phyloP scores from a whole-genome alignment of 2,797 vertebrate genomes.

The Denticeps clupeoides region DNA sequence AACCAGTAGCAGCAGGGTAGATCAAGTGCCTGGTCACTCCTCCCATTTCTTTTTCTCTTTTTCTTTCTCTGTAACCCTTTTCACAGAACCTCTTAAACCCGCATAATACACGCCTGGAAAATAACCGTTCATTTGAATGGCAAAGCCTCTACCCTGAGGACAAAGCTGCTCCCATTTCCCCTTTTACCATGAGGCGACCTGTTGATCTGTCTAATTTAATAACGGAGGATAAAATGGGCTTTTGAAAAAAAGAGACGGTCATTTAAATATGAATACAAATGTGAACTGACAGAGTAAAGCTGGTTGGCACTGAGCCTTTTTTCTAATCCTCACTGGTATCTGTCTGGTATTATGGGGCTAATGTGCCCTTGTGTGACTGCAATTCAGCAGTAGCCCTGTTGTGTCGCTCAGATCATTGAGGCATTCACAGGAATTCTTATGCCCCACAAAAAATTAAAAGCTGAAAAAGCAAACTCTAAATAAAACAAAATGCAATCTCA shows the following conservation, averaged over 20 bases:
- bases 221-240: constrained; percentile 4
- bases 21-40: no score
- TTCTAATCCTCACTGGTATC: not conserved
- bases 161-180: constrained; percentile 22
- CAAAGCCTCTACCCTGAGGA: not conserved
- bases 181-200: constrained; percentile 24
- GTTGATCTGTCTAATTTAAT: constrained; percentile 33
- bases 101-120: not conserved
- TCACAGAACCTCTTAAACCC: not conserved
- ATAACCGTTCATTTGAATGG: not conserved
- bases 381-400: not conserved
- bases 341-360: not conserved
- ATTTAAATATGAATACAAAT: constrained; percentile 30
- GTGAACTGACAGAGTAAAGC: constrained; percentile 29
- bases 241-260: constrained; percentile 3
- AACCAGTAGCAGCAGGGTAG: no score
- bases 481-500: no score
- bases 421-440: no score
- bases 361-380: not conserved
- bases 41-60: no score
- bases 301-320: constrained; percentile 20
- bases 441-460: no score
- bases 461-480: no score
- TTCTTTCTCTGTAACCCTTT: no score
- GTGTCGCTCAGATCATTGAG: no score